These are phyloP conservation scores for Berghia stephanieae DNA, from an alignment of 1,140 invertebrate species.

Conservation along the genomic window DNA sequence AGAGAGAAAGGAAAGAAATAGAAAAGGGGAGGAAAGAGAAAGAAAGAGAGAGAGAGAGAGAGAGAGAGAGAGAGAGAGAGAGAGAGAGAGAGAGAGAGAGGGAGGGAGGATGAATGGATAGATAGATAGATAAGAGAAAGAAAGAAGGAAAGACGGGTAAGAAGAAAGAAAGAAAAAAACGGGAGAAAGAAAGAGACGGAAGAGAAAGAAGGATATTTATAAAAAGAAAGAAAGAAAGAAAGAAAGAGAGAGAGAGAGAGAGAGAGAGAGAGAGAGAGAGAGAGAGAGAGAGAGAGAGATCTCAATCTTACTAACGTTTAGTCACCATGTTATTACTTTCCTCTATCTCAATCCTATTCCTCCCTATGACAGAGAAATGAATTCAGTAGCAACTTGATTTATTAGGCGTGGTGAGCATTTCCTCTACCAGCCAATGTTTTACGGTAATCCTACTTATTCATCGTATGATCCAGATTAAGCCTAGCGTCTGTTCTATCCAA, in stretches of 20 bases:
- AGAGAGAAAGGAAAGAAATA: not conserved
- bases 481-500: too few relatives aligned
- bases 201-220: not conserved
- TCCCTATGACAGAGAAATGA: not conserved
- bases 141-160: not conserved
- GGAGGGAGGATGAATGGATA: not conserved
- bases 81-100: not conserved
- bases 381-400: not conserved
- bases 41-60: slow-evolving; percentile 14
- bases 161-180: not conserved
- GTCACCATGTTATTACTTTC: too few relatives aligned
- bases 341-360: too few relatives aligned
- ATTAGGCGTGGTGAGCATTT: too few relatives aligned
- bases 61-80: not conserved
- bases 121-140: not conserved
- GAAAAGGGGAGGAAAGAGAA: not conserved
- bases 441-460: too few relatives aligned
- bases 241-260: not conserved
- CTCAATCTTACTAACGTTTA: too few relatives aligned
- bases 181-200: not conserved
- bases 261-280: not conserved
- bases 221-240: not conserved
- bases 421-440: too few relatives aligned
- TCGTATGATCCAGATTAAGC: too few relatives aligned
- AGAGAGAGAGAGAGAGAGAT: not conserved